A percentile compares a stretch with the other conserved stretches of the same genome.
Evolutionary conservation across 1,140 invertebrate genomes (phyloP).

Genomic region (Aphelinus certus): DNA sequence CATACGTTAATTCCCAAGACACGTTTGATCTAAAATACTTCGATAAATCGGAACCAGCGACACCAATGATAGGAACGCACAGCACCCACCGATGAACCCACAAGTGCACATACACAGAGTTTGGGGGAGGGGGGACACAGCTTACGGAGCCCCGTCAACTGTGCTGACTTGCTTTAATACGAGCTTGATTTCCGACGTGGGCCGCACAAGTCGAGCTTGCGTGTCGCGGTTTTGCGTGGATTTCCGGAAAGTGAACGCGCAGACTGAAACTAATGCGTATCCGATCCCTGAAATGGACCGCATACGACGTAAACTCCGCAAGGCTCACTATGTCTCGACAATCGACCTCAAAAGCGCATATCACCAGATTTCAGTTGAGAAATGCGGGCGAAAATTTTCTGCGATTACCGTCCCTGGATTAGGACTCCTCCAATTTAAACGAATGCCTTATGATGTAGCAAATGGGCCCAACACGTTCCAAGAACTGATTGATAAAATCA

Average conservation of each 20-base stretch:
- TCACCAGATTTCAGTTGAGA: conserved; percentile 2
- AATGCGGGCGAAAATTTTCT: background rate
- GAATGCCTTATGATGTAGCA: background rate
- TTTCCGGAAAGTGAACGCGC: background rate
- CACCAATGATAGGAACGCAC: too few relatives aligned
- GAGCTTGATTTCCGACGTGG: too few relatives aligned
- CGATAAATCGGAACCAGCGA: too few relatives aligned
- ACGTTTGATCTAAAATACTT: too few relatives aligned
- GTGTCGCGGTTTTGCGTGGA: background rate
- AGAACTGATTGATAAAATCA: background rate
- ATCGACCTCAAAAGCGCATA: background rate
- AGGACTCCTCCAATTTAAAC: conserved; percentile 3
- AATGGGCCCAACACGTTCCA: background rate
- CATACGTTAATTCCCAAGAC: too few relatives aligned
- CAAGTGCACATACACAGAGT: too few relatives aligned
- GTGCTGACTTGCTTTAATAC: too few relatives aligned
- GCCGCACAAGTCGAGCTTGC: too few relatives aligned
- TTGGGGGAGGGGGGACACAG: too few relatives aligned
- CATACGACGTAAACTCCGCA: conserved; percentile 15
- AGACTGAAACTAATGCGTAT: conserved; percentile 46
- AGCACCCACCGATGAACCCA: too few relatives aligned
- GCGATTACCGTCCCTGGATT: background rate
- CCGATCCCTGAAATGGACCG: conserved; percentile 43
- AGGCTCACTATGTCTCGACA: conserved; percentile 6
- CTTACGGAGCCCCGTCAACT: too few relatives aligned